Conservation (phyloP, 2,888 invertebrate species). For the Orthosia cruda region DNA sequence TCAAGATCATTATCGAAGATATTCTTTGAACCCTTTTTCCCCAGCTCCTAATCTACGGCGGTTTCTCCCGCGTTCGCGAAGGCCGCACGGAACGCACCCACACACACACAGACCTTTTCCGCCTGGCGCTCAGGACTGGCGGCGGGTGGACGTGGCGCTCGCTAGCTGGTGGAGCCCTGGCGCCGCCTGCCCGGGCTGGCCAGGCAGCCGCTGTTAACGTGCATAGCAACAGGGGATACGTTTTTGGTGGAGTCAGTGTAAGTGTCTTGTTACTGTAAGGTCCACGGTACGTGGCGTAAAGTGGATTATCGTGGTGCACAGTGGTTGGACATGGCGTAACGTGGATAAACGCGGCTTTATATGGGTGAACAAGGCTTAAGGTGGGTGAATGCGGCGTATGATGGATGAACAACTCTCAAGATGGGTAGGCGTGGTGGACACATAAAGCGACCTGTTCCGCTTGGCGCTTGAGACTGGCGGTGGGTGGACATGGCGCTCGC, state of each 20-base stretch:
- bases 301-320: no score
- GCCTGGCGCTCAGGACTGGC: conserved; percentile 69
- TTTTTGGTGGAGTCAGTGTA: conserved; percentile 96
- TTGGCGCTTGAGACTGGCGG: conserved; percentile 69
- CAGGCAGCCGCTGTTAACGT: conserved; percentile 93
- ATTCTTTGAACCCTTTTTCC: background rate
- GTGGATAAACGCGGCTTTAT: no score
- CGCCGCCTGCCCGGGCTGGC: conserved; percentile 95
- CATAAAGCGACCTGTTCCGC: conserved; percentile 88
- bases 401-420: no score
- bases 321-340: no score
- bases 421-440: no score
- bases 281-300: no score
- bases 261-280: conserved; percentile 58
- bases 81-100: conserved; percentile 84
- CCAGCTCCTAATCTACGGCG: conserved; percentile 88
- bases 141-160: conserved; percentile 80
- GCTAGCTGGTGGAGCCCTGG: conserved; percentile 70
- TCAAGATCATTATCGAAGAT: no score
- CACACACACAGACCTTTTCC: conserved; percentile 89
- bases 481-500: conserved; percentile 79
- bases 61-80: conserved; percentile 86
- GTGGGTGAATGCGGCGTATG: no score
- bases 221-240: conserved; percentile 93
- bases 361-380: no score